phyloP scores from a whole-genome alignment of 2,888 invertebrate genomes.

The Rotaria sp. region DNA sequence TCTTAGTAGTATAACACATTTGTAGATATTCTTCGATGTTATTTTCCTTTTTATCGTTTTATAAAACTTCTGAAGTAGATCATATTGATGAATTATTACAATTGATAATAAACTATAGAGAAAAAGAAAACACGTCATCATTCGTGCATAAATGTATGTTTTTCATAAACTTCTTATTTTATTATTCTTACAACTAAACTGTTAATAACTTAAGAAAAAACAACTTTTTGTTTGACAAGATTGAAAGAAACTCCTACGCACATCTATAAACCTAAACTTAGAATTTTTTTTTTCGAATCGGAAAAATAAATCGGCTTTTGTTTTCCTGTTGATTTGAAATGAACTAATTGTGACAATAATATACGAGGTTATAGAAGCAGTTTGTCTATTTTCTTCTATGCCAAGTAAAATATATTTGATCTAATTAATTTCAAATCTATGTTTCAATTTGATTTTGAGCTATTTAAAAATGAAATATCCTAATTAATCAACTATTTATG shows the following conservation, averaged over 20 bases:
- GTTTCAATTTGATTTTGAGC: too few relatives aligned
- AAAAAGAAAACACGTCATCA: background rate
- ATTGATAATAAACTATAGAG: background rate
- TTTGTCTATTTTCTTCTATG: too few relatives aligned
- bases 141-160: background rate
- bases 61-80: background rate
- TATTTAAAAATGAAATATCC: too few relatives aligned
- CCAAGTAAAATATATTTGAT: too few relatives aligned
- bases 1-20: background rate
- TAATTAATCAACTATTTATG: too few relatives aligned
- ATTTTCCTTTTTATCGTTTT: background rate
- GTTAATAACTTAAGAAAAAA: background rate
- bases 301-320: background rate
- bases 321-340: background rate
- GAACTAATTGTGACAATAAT: background rate
- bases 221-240: background rate
- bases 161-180: background rate
- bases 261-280: background rate
- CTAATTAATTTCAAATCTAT: too few relatives aligned
- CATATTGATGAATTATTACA: background rate
- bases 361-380: background rate
- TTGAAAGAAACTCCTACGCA: background rate
- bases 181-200: background rate
- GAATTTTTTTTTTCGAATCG: background rate
- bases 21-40: too few relatives aligned